Evolutionary conservation across 2,113 vertebrate genomes (phyloP), one percentile per base, ranked within the genome.

Genomic region (Electrona antarctica): DNA sequence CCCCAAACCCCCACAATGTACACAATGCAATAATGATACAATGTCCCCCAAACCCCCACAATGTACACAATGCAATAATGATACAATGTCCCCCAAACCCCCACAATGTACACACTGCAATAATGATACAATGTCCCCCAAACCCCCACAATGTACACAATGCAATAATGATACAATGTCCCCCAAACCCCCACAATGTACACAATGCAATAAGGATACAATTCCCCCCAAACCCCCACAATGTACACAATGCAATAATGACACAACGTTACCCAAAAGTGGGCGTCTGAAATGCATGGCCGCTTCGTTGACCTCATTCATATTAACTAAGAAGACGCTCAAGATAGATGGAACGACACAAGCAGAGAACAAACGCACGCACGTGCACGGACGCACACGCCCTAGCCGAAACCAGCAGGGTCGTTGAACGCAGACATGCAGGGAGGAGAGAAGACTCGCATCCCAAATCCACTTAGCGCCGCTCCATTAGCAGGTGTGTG

Each of bases 381-480:
- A 41, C 65, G 55, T 21, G 10, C 65, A 56, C 21, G 45, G 10
- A 45, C 50, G 45, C 59, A 58, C 52, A 78, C 71, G 64, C 64
- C 57, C 70, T 60, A 52, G 56, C 47, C 33, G 50, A 60, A 69
- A 64, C 76, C 74, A 67, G 85, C 78, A 82, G 78, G 87, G 85
- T 91, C 89, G 89, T 60, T 46, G 9, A 47, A 62, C 28, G 55
- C 71, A 79, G 85, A 79, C 69, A 78, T 58, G 71, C 55, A 52
- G 15, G 59, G 78, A 85, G 64, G 71, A 60, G 79, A 84, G 69
- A 71, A 82, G 69, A 50, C 64, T 74, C 41, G 73, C 69, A 64
- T 81, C 81, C 70, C 47, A 88, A 84, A 92, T 91, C 86, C 79
- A 90, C 78, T 90, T 88, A 87, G 73, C 6, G 2, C 68, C 59